Evolutionary conservation across 2,888 invertebrate genomes (phyloP).

Genomic region (Allygus modestus): DNA sequence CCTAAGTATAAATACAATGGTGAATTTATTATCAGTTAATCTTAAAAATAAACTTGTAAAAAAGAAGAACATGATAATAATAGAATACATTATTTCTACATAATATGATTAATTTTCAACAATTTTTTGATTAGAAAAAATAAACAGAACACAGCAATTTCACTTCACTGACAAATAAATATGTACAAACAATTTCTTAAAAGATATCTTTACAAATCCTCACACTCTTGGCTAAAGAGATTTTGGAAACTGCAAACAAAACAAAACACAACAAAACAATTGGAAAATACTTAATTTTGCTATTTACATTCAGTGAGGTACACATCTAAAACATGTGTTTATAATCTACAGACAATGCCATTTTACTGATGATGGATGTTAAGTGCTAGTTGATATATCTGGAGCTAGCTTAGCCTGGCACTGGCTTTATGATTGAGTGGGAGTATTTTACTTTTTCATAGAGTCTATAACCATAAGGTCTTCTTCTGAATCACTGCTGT

Average conservation of each 20-base stretch:
- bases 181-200: neutral
- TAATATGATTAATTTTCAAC: neutral
- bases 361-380: neutral
- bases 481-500: slow-evolving; percentile 66
- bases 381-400: neutral
- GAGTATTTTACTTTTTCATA: slow-evolving; percentile 1
- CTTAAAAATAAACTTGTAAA: neutral
- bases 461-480: slow-evolving; percentile 63
- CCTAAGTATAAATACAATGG: too few species aligned
- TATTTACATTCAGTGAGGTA: neutral
- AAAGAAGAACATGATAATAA: neutral
- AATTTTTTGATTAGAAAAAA: neutral
- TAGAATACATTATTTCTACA: neutral
- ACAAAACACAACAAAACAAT: too few species aligned
- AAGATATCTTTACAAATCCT: neutral
- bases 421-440: neutral
- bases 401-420: neutral
- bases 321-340: slow-evolving; percentile 17
- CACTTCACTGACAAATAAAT: neutral
- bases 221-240: neutral
- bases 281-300: neutral
- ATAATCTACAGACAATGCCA: neutral
- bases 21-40: neutral
- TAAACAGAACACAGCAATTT: neutral
- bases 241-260: neutral